Conservation (phyloP, 2,888 invertebrate species). For the Kuschelorhynchus macadamiae region DNA sequence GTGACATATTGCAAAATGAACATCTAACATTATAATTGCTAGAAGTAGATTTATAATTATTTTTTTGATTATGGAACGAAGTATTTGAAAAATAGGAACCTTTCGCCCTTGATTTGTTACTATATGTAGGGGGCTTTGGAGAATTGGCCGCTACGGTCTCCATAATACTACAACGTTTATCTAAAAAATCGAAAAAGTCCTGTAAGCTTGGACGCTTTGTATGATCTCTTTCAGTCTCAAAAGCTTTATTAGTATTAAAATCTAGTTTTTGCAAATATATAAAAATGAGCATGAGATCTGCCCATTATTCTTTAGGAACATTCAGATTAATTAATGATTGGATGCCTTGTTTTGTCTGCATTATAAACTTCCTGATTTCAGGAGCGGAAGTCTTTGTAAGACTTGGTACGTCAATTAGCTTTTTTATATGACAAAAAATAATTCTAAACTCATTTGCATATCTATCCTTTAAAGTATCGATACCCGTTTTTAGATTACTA, state of each 20-base stretch:
- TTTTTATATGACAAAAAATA: neutral
- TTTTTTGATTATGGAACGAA: too few relatives aligned
- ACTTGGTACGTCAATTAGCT: conserved; percentile 1
- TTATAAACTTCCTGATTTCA: neutral
- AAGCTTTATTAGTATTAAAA: neutral
- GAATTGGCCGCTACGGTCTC: neutral
- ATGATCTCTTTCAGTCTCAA: conserved; percentile 1
- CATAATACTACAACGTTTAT: conserved; percentile 4
- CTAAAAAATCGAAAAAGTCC: neutral
- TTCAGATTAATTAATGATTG: conserved; percentile 2
- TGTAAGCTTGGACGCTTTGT: neutral
- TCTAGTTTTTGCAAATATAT: conserved; percentile 5
- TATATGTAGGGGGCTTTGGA: neutral
- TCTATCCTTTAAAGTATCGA: conserved; percentile 7
- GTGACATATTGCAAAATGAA: too few relatives aligned
- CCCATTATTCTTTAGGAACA: conserved; percentile 12
- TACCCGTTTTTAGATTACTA: too few relatives aligned
- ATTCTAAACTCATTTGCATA: conserved; percentile 7
- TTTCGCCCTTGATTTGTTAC: neutral
- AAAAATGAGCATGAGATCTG: conserved; percentile 13
- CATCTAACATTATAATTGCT: too few relatives aligned
- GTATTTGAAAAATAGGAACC: too few relatives aligned
- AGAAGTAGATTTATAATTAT: too few relatives aligned
- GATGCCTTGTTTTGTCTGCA: conserved; percentile 3
- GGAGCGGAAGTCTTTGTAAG: neutral